Evolutionary conservation across 2,888 invertebrate genomes (phyloP).

Genomic region (Leptarthrus brevirostris): DNA sequence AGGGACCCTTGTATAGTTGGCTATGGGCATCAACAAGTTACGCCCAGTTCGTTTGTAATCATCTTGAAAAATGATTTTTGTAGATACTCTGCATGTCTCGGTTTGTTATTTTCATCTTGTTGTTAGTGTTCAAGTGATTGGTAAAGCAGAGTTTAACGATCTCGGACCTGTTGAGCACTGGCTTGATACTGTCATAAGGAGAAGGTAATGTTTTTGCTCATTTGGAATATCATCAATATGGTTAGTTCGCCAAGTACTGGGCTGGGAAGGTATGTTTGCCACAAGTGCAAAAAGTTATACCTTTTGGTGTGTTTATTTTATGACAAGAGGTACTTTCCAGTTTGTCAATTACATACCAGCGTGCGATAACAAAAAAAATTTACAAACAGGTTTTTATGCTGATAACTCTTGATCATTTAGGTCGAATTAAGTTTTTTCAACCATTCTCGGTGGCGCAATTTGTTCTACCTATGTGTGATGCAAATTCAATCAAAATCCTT

Average conservation of each 20-base stretch:
- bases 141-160: conserved; percentile 49
- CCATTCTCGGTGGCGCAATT: too few relatives aligned
- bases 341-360: neutral
- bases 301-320: conserved; percentile 39
- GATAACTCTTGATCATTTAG: too few relatives aligned
- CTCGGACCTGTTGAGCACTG: conserved; percentile 30
- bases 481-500: too few relatives aligned
- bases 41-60: conserved; percentile 53
- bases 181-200: neutral
- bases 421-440: too few relatives aligned
- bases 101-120: conserved; percentile 10
- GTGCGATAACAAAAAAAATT: neutral
- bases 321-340: neutral
- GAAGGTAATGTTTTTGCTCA: conserved; percentile 42
- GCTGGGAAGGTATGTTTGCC: conserved; percentile 9
- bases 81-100: conserved; percentile 44
- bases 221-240: conserved; percentile 35
- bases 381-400: neutral
- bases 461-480: too few relatives aligned
- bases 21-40: conserved; percentile 55
- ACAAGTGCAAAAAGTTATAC: conserved; percentile 31
- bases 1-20: conserved; percentile 15
- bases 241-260: conserved; percentile 30
- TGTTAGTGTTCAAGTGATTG: conserved; percentile 33
- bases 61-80: conserved; percentile 53